These are phyloP conservation scores for Pseudopleuronectes americanus DNA, from an alignment of 2,797 vertebrate genomes.

Conservation along the genomic window DNA sequence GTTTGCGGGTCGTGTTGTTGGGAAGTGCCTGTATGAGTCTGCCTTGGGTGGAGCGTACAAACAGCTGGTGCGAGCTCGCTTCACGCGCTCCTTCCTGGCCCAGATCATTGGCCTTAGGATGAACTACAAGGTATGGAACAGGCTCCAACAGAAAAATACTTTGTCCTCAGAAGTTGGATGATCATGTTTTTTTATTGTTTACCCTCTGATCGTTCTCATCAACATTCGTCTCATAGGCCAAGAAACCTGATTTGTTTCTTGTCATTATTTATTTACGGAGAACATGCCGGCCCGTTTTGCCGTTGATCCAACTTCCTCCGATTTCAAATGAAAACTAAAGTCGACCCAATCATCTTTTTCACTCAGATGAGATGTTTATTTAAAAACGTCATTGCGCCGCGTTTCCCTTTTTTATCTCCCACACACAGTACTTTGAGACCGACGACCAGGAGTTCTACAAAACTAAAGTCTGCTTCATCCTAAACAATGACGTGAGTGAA, in stretches of 20 bases:
- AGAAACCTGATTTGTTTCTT: constrained; percentile 49
- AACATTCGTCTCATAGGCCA: constrained; percentile 40
- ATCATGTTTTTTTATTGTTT: constrained; percentile 56
- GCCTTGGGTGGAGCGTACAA: constrained; percentile 95
- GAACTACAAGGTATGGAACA: constrained; percentile 94
- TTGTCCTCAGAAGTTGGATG: constrained; percentile 16
- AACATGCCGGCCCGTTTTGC: constrained; percentile 48
- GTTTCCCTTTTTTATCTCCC: constrained; percentile 63
- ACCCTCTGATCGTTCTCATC: constrained; percentile 51
- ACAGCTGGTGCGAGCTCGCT: constrained; percentile 95
- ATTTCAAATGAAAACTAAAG: constrained; percentile 50
- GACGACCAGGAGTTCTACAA: constrained; percentile 99
- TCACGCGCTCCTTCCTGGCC: constrained; percentile 97
- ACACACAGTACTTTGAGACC: constrained; percentile 94
- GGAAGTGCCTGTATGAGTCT: constrained; percentile 98
- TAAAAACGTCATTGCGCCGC: constrained; percentile 45
- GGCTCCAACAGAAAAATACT: constrained; percentile 16
- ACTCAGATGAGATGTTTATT: constrained; percentile 66
- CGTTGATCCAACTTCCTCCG: constrained; percentile 52
- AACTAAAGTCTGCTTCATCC: constrained; percentile 98
- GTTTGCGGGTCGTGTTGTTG: constrained; percentile 95
- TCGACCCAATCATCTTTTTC: constrained; percentile 47
- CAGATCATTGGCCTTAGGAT: constrained; percentile 98
- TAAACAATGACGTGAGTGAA: constrained; percentile 98
- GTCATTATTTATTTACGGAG: constrained; percentile 43